Percentiles rank a stretch among this genome's conserved stretches.
These are phyloP conservation scores for Spisula subtruncata DNA, from an alignment of 2,888 invertebrate species.

Conservation along the genomic window DNA sequence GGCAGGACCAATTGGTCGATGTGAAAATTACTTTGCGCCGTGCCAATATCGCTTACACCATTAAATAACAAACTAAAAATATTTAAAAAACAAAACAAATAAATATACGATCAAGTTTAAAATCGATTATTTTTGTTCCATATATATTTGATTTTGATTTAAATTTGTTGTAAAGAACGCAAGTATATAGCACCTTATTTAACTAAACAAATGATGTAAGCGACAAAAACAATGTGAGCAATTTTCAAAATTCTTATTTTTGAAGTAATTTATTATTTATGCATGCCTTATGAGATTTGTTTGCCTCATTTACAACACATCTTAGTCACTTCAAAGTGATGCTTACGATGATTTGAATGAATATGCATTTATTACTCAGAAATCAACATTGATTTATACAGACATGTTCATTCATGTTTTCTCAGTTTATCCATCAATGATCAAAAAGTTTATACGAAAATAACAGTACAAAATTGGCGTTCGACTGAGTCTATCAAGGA, in stretches of 20 bases:
- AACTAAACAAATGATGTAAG: conserved; percentile 1
- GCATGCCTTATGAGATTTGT: not conserved
- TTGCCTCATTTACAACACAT: not conserved
- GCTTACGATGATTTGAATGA: not conserved
- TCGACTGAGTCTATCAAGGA: no score
- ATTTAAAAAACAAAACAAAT: not conserved
- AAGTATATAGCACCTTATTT: not conserved
- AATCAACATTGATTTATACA: not conserved
- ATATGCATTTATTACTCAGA: not conserved
- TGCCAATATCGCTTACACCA: not conserved
- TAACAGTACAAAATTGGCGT: no score
- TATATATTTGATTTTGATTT: not conserved
- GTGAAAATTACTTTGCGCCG: not conserved
- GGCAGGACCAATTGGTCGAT: not conserved
- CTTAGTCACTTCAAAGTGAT: not conserved
- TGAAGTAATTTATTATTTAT: not conserved
- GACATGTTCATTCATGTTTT: conserved; percentile 3
- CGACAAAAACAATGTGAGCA: conserved; percentile 5
- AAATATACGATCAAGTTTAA: not conserved
- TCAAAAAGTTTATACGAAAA: no score
- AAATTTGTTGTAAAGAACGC: not conserved
- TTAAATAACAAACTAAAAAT: not conserved
- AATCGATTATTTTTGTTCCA: not conserved
- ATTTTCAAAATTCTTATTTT: not conserved
- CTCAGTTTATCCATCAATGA: not conserved